A percentile compares a stretch with the other conserved stretches of the same genome.
phyloP scores from a whole-genome alignment of 2,113 vertebrate species.

The Upupa epops region DNA sequence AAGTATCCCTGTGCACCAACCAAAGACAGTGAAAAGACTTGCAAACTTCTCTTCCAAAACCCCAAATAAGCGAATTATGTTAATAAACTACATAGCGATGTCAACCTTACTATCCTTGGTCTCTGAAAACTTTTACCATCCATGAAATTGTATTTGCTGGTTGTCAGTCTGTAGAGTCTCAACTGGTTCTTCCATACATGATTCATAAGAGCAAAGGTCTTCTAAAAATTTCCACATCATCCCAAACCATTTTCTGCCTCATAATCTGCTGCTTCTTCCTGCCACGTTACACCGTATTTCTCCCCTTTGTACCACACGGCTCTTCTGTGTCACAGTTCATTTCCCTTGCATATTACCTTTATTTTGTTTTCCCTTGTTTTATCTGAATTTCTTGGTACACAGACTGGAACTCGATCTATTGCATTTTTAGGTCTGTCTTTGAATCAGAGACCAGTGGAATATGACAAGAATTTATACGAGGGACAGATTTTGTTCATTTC shows the following conservation, averaged over 20 bases:
- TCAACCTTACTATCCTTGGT: constrained; percentile 21
- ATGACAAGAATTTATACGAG: not conserved
- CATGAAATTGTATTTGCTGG: constrained; percentile 60
- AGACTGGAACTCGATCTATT: not conserved
- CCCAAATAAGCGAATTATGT: constrained; percentile 35
- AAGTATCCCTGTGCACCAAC: not conserved
- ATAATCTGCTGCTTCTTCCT: not conserved
- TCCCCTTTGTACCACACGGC: not conserved
- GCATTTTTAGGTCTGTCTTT: not conserved
- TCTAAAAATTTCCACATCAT: not conserved
- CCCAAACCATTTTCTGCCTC: not conserved
- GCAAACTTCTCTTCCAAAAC: not conserved
- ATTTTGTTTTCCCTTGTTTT: not conserved
- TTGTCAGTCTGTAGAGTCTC: not conserved
- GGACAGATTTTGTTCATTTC: not conserved
- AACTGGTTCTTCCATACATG: constrained; percentile 22
- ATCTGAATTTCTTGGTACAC: not conserved
- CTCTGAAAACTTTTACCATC: constrained; percentile 33
- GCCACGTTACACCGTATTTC: fast-evolving
- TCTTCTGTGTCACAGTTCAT: not conserved
- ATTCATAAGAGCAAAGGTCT: constrained; percentile 71
- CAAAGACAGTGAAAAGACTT: not conserved
- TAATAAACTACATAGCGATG: not conserved
- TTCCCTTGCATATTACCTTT: not conserved
- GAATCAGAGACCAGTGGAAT: not conserved